Conservation (phyloP, 2,113 vertebrate species). For the Amphiprion percula region DNA sequence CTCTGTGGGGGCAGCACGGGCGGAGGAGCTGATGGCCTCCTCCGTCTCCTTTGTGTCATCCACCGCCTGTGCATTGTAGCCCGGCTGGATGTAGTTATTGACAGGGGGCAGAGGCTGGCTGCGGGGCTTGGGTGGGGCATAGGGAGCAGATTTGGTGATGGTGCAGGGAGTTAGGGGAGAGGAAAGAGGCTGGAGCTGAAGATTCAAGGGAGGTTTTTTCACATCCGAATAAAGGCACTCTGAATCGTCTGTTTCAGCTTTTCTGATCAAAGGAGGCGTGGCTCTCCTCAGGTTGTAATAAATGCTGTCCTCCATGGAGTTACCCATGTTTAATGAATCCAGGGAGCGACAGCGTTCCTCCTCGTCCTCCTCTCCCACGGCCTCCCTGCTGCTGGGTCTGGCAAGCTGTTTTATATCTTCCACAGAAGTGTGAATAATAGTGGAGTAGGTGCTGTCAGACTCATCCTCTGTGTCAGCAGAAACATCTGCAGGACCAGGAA, state of each 20-base stretch:
- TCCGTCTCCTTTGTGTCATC: conserved; percentile 47
- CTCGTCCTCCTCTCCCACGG: conserved; percentile 27
- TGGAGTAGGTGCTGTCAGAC: conserved; percentile 15
- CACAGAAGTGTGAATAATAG: conserved; percentile 1
- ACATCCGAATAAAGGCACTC: conserved; percentile 44
- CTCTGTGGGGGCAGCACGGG: conserved; percentile 37
- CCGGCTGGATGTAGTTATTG: conserved; percentile 19
- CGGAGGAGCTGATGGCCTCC: conserved; percentile 37
- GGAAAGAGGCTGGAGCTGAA: not conserved
- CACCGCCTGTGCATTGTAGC: conserved; percentile 21
- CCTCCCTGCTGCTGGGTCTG: conserved; percentile 24
- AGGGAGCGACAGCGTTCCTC: conserved; percentile 42
- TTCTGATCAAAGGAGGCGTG: not conserved
- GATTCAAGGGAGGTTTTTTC: not conserved
- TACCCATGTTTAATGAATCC: conserved; percentile 27
- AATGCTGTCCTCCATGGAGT: conserved; percentile 7
- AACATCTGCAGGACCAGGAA: not conserved
- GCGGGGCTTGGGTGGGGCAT: not conserved
- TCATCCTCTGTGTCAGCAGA: conserved; percentile 16
- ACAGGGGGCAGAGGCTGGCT: conserved; percentile 19
- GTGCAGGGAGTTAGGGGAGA: not conserved
- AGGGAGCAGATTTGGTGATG: not conserved
- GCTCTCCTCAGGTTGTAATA: conserved; percentile 57
- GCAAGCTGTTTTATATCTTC: not conserved
- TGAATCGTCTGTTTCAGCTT: not conserved